Evolutionary conservation across 2,797 vertebrate genomes (phyloP).

Genomic region (Chloroceryle inda): DNA sequence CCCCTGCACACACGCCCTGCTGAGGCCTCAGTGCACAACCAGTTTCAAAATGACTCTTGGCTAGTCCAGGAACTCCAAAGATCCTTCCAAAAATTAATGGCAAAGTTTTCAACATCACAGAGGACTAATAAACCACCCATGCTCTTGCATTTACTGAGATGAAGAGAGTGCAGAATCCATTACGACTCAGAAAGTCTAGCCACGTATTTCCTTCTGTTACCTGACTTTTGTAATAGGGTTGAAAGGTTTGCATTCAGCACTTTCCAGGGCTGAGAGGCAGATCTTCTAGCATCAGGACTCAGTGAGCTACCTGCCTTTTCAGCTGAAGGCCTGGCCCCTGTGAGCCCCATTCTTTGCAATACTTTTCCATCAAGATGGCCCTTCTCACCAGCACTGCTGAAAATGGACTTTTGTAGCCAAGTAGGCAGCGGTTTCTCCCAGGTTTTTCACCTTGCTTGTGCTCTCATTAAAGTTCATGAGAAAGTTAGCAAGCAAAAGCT

Average conservation of each 20-base stretch:
- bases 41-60: not conserved
- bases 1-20: not conserved
- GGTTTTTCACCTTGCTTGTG: not conserved
- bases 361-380: not conserved
- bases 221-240: not conserved
- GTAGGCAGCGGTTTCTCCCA: not conserved
- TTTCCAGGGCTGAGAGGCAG: not conserved
- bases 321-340: not conserved
- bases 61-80: not conserved
- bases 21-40: not conserved
- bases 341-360: not conserved
- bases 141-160: not conserved
- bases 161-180: not conserved
- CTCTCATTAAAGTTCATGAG: not conserved
- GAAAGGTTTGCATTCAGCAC: not conserved
- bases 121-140: not conserved
- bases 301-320: not conserved
- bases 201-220: not conserved
- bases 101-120: not conserved
- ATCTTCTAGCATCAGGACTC: not conserved
- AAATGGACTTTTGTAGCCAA: not conserved
- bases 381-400: not conserved
- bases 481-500: not conserved
- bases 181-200: not conserved
- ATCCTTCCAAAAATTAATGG: conserved; percentile 10